phyloP scores from a whole-genome alignment of 2,888 invertebrate species.

The Chorisops tibialis region DNA sequence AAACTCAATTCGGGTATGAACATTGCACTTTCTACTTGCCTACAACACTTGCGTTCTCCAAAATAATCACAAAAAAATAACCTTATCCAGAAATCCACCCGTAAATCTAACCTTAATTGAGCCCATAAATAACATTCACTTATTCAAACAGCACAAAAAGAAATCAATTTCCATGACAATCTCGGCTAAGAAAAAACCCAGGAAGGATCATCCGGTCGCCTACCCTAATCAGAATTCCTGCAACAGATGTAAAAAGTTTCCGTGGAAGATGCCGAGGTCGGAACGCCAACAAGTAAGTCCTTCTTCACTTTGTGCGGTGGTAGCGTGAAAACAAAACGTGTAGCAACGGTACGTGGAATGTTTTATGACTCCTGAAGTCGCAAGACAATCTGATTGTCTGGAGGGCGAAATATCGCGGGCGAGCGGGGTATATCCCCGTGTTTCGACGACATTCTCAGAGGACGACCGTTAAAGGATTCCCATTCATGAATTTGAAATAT shows the following conservation, averaged over 20 bases:
- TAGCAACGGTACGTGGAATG: neutral
- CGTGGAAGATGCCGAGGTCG: neutral
- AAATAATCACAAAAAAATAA: no score
- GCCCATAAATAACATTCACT: neutral
- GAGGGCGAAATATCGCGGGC: no score
- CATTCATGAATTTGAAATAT: constrained; percentile 12
- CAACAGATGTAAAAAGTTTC: constrained; percentile 24
- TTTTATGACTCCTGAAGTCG: constrained; percentile 3
- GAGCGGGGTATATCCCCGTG: neutral
- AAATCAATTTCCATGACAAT: constrained; percentile 1
- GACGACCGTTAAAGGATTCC: neutral
- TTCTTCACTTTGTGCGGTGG: neutral
- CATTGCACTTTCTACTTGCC: no score
- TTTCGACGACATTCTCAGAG: constrained; percentile 3
- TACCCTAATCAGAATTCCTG: constrained; percentile 14
- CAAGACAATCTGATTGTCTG: constrained; percentile 1
- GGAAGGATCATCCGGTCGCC: neutral
- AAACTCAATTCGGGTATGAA: no score
- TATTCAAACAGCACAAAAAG: neutral
- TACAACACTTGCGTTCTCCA: no score
- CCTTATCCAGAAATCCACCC: no score
- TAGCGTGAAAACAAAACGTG: neutral
- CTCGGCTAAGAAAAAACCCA: neutral
- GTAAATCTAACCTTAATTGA: no score
- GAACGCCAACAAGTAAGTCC: constrained; percentile 11